Evolutionary conservation across 2,113 vertebrate genomes (phyloP).

Genomic region (Nycticebus coucang): DNA sequence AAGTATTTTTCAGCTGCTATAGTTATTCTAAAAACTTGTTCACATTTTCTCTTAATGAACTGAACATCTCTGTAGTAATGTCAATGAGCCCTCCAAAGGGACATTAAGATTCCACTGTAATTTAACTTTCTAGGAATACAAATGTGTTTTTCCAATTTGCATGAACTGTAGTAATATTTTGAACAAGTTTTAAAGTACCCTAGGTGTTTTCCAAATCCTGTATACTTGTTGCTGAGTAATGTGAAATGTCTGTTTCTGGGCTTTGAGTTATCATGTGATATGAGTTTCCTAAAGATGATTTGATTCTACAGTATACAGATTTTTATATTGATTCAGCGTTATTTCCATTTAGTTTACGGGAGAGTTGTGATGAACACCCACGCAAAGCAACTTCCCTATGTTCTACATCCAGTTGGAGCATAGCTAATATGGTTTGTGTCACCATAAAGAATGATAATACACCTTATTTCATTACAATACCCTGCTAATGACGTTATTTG

Average conservation of each 20-base stretch:
- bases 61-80: neutral
- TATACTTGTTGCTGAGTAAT: constrained; percentile 78
- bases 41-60: neutral
- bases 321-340: constrained; percentile 83
- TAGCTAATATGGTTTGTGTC: constrained; percentile 91
- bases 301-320: constrained; percentile 72
- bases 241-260: constrained; percentile 61
- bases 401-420: constrained; percentile 88
- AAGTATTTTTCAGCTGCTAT: constrained; percentile 21
- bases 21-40: neutral
- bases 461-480: constrained; percentile 92
- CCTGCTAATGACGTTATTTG: constrained; percentile 96
- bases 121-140: neutral
- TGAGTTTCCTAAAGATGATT: constrained; percentile 79
- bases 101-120: neutral
- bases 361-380: constrained; percentile 86
- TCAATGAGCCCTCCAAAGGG: neutral
- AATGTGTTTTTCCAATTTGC: constrained; percentile 51
- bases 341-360: constrained; percentile 87
- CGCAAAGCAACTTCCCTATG: constrained; percentile 87
- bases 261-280: constrained; percentile 67
- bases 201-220: constrained; percentile 31
- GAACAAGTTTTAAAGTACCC: constrained; percentile 19
- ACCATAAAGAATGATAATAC: constrained; percentile 91
- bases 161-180: constrained; percentile 13